Evolutionary conservation across 2,797 vertebrate genomes (phyloP), one percentile per base, ranked within the genome.

Genomic region (Chaenodraco wilsoni): DNA sequence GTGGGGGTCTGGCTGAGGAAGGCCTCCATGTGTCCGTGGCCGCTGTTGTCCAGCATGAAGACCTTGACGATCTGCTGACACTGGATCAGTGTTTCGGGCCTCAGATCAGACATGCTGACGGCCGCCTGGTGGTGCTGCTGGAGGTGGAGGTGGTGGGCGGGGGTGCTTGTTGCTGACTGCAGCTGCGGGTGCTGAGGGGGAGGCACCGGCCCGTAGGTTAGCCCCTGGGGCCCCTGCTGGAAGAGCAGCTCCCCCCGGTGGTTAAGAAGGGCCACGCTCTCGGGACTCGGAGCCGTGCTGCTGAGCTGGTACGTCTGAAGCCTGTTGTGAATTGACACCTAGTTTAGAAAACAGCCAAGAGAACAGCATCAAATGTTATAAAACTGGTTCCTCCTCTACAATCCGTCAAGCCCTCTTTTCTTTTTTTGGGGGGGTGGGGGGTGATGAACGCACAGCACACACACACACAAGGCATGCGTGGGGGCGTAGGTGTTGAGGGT

Each of bases 281-380:
- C 95, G 75, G 92, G 95, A 93, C 93, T 96, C 96, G 91, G 95
- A 86, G 94, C 91, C 92, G 90, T 86, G 93, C 82, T 92, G 89
- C 94, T 96, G 97, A 97, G 96, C 95, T 96, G 98, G 96, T 96
- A 97, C 96, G 95, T 98, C 96, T 98, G 98, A 97, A 98, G 98
- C 98, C 98, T 99, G 98, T 99, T 99, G 97, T 99, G 98, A 99
- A 99, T 99, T 98, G 98, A 99, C 96, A 99, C 98, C 98, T 99
- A 99, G 97, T 99, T 99, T 99, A 99, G 98, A 99, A 99, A 98
- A 99, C 97, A 99, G 97, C 94, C 98, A 99, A 96, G 89, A 99
- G 96, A 93, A 99, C 94, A 99, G 97, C 97, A 95, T 98, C 96
- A 96, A 95, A 97, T 95, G 97, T 99, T 99, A 98, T 96, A 95